Base-by-base conservation (phyloP, 2,113 vertebrate species). In the Megaceryle maxima region DNA sequence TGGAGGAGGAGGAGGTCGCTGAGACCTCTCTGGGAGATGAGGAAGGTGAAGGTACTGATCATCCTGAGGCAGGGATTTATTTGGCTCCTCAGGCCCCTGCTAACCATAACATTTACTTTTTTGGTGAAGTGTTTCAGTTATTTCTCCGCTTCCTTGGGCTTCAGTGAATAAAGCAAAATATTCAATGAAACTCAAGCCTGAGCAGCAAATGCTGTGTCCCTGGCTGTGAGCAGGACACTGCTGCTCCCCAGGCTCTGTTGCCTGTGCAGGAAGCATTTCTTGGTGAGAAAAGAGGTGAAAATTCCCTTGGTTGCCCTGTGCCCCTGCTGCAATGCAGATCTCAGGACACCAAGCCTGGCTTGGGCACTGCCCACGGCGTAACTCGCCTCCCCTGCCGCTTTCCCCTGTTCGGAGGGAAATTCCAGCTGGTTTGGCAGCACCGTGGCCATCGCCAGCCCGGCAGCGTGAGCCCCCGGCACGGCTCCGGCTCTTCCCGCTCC, bases 391-490 rank as follows among this genome's bases (percentile, higher is more conserved):
- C 76, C 56, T 70, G 66, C 55, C 16, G 46, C 80, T 85, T 62
- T 48, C 57, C 76, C 67, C 85, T 55, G 31, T 73, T 77, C 15
- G 26, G 73, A 93, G 84, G 85, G 78, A 73, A 73, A 80, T 55
- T 68, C 63, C 82, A 73, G 55, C 73, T 69, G 82, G 64, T 26
- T 92, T 91, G 93, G 91, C 90, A 91, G 86, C 6, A 0, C 73
- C 3, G 18, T 28, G 80, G 70, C 56, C 35, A 1, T 51, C 44
- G 6, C 37, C 55, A 55, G 39, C 19, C 39, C 1, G 22, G 75
- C 37, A 60, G 31, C 4, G 2, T 1, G 46, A 78, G 16, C 60
- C 33, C 11, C 59, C 13, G 3, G 84, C 9, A 10, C 1, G 1
- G 88, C 84, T 62, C 28, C 3, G 5, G 75, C 64, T 85, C 84